Evolutionary conservation across 2,113 vertebrate genomes (phyloP).

Genomic region (Carettochelys insculpta): DNA sequence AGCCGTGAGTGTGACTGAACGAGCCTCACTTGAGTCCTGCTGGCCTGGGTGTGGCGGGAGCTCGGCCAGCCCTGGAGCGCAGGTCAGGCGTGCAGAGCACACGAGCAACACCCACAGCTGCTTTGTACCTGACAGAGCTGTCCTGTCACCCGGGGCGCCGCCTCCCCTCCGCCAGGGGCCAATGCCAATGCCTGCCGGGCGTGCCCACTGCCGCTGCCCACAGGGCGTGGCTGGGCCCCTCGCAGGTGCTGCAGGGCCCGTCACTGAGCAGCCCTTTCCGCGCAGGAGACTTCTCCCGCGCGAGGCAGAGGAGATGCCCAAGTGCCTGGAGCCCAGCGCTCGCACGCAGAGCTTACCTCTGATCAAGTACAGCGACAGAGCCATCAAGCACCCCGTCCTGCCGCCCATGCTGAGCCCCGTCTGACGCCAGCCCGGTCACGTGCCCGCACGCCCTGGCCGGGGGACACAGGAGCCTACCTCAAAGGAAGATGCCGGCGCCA

Average conservation of each 20-base stretch:
- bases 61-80: background rate
- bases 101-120: background rate
- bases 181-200: too few relatives aligned
- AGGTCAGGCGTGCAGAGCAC: background rate
- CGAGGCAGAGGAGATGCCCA: constrained; percentile 24
- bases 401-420: constrained; percentile 16
- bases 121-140: background rate
- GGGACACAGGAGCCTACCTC: constrained; percentile 65
- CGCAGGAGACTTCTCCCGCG: constrained; percentile 26
- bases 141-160: background rate
- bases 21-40: background rate
- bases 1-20: background rate
- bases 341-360: constrained; percentile 57
- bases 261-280: background rate
- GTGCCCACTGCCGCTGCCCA: too few relatives aligned
- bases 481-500: constrained; percentile 22
- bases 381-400: constrained; percentile 17
- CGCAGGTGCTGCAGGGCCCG: too few relatives aligned
- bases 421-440: constrained; percentile 20
- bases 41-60: background rate
- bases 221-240: too few relatives aligned
- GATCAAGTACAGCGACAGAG: constrained; percentile 55
- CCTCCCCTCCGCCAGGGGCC: too few relatives aligned
- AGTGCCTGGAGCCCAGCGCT: constrained; percentile 51
- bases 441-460: background rate